phyloP scores from a whole-genome alignment of 1,140 invertebrate genomes.

The Phenacoccus solenopsis region DNA sequence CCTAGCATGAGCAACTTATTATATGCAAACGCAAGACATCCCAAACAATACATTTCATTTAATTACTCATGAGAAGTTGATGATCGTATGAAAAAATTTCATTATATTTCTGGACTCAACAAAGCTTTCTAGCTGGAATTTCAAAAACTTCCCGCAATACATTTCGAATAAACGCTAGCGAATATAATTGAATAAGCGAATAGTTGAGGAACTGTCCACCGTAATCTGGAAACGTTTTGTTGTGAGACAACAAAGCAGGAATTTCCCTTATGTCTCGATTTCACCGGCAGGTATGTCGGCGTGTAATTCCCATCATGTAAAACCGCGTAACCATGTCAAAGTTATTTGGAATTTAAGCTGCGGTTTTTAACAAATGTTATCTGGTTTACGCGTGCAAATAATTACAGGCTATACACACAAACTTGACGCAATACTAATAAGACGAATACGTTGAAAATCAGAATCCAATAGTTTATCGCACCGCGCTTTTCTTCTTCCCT shows the following conservation, averaged over 20 bases:
- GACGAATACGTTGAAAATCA: no score
- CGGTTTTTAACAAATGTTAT: background rate
- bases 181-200: no score
- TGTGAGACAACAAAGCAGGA: background rate
- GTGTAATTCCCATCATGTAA: background rate
- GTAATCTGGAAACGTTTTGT: background rate
- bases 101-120: background rate
- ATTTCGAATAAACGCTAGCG: no score
- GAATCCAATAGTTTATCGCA: no score
- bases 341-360: background rate
- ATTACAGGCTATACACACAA: no score
- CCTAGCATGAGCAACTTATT: background rate
- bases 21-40: no score
- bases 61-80: no score
- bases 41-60: no score
- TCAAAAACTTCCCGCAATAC: no score
- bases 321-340: background rate
- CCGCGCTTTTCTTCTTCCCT: background rate
- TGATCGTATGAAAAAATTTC: background rate
- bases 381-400: background rate
- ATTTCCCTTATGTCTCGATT: background rate
- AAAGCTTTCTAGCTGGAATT: background rate
- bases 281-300: background rate
- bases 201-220: background rate
- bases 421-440: no score